These are phyloP conservation scores for Lochmaea capreae DNA, from an alignment of 2,888 invertebrate genomes.

Conservation along the genomic window DNA sequence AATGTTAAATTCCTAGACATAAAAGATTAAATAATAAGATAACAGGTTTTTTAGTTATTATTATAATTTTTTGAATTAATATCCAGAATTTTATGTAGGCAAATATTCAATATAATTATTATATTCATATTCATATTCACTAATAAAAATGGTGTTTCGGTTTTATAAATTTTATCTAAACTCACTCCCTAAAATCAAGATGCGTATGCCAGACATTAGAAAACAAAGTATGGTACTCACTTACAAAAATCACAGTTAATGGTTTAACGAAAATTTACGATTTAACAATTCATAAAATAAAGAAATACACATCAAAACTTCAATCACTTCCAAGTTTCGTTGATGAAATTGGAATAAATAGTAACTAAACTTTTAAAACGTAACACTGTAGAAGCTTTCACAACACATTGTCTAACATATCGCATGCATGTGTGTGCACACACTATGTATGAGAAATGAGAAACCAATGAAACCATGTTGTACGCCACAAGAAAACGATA, in stretches of 20 bases:
- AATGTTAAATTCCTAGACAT: no score
- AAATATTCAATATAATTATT: no score
- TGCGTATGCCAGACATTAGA: no score
- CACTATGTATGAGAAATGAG: slow-evolving; percentile 26
- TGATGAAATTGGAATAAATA: slow-evolving; percentile 19
- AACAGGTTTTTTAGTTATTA: no score
- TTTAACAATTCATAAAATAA: background rate
- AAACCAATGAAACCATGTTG: slow-evolving; percentile 36
- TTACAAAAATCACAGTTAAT: background rate
- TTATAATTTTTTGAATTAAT: no score
- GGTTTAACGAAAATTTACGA: background rate
- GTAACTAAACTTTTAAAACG: slow-evolving; percentile 24
- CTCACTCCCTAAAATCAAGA: no score
- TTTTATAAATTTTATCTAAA: no score
- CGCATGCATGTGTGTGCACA: slow-evolving; percentile 20
- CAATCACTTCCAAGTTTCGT: slow-evolving; percentile 2
- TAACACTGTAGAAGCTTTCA: slow-evolving; percentile 28
- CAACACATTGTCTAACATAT: slow-evolving; percentile 25
- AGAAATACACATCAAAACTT: background rate
- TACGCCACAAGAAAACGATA: background rate
- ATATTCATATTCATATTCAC: no score
- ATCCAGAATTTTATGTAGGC: no score
- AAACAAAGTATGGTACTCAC: no score
- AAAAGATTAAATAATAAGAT: no score
- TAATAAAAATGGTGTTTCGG: no score